Conservation (phyloP, 2,888 invertebrate genomes). For the Rotaria socialis region DNA sequence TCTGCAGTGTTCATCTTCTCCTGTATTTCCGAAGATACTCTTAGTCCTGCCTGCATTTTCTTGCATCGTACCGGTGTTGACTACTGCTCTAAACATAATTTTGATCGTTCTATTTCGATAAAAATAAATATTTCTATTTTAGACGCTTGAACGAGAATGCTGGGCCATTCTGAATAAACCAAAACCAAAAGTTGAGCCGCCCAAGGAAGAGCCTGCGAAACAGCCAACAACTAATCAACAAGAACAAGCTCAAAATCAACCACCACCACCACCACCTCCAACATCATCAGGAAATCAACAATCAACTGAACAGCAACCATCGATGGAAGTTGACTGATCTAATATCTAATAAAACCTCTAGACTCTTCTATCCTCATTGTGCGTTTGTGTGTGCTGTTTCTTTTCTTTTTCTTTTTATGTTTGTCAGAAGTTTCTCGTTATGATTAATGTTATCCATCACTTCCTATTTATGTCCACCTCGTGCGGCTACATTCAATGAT, state of each 20-base stretch:
- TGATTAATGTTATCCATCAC: neutral
- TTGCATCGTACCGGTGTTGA: neutral
- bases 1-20: no score
- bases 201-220: conserved; percentile 33
- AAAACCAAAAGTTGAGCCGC: conserved; percentile 46
- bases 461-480: neutral
- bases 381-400: neutral
- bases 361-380: neutral
- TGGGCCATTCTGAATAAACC: conserved; percentile 46
- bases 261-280: neutral
- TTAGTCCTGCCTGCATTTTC: no score
- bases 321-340: conserved; percentile 7
- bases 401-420: neutral
- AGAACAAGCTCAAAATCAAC: neutral
- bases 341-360: neutral
- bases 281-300: conserved; percentile 1
- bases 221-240: neutral
- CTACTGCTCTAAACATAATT: neutral
- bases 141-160: conserved; percentile 37
- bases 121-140: neutral
- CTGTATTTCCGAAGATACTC: no score
- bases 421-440: neutral
- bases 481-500: neutral
- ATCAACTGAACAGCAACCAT: neutral
- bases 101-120: no score